Conservation (phyloP, 2,113 vertebrate species). For the Alligator sinensis region DNA sequence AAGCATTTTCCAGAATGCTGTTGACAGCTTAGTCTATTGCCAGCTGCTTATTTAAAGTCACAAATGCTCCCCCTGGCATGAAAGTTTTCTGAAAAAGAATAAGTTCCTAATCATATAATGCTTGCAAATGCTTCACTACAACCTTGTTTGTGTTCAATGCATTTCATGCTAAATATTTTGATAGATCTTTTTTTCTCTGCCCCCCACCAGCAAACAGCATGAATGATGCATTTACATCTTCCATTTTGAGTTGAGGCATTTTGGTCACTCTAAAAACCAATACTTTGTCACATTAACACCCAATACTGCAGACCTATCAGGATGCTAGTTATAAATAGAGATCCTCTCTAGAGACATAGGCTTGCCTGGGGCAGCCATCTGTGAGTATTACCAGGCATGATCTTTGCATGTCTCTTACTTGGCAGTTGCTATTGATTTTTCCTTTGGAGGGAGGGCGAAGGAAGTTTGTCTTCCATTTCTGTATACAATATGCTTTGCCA, state of each 20-base stretch:
- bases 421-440: background rate
- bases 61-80: background rate
- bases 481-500: fast-evolving
- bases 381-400: background rate
- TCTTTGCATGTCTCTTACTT: background rate
- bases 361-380: constrained; percentile 52
- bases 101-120: background rate
- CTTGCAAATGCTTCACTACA: background rate
- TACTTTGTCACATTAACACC: constrained; percentile 76
- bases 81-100: background rate
- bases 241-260: constrained; percentile 58
- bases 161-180: fast-evolving
- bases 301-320: background rate
- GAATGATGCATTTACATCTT: constrained; percentile 54
- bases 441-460: background rate
- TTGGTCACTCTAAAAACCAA: constrained; percentile 64
- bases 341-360: constrained; percentile 57
- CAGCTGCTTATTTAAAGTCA: constrained; percentile 30
- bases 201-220: constrained; percentile 13
- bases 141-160: background rate
- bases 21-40: background rate
- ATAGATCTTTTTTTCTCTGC: constrained; percentile 15
- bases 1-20: constrained; percentile 30
- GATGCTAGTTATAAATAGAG: constrained; percentile 60
- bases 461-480: fast-evolving